phyloP scores from a whole-genome alignment of 2,113 vertebrate genomes.

The Limnothrissa miodon region DNA sequence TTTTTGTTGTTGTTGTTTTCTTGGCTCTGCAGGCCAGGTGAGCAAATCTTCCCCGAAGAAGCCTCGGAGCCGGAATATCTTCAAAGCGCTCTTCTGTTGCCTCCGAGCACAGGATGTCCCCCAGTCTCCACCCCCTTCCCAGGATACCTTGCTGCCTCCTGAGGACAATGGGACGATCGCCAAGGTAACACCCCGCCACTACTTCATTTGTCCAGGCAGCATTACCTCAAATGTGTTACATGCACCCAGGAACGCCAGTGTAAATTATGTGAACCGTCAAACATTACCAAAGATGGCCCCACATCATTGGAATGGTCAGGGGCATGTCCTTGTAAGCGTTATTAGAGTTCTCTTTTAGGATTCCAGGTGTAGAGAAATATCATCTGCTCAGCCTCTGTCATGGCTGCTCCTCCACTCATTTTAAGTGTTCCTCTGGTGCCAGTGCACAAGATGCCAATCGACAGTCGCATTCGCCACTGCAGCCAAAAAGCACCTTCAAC shows the following conservation, averaged over 20 bases:
- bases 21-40: slow-evolving; percentile 68
- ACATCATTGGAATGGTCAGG: background rate
- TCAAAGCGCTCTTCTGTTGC: slow-evolving; percentile 85
- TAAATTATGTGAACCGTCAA: background rate
- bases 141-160: slow-evolving; percentile 72
- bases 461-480: background rate
- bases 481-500: background rate
- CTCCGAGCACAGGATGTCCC: slow-evolving; percentile 78
- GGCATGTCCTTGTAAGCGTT: background rate
- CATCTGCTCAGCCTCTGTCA: background rate
- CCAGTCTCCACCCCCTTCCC: slow-evolving; percentile 66
- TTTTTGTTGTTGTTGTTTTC: background rate
- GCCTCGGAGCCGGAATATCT: slow-evolving; percentile 81
- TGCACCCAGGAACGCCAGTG: background rate
- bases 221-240: background rate
- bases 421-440: background rate
- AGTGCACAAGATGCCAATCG: background rate
- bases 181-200: slow-evolving; percentile 69
- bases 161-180: slow-evolving; percentile 77
- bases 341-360: background rate
- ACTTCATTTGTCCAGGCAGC: background rate
- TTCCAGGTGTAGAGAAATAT: background rate
- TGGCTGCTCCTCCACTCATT: background rate
- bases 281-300: background rate
- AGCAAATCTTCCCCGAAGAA: slow-evolving; percentile 81